phyloP scores from a whole-genome alignment of 1,140 invertebrate species.

The Drosophila mauritiana region DNA sequence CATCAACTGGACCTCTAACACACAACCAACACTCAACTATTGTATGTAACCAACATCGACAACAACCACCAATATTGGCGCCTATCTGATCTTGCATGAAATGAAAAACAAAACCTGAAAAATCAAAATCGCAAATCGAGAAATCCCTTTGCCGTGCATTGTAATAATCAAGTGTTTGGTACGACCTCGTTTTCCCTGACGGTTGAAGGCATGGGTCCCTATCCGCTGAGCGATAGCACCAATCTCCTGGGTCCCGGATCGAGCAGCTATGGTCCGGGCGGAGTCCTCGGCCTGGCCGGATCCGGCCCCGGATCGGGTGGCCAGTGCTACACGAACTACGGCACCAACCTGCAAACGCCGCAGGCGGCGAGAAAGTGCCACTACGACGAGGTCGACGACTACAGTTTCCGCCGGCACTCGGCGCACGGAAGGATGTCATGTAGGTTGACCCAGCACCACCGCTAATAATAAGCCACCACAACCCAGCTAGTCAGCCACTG shows the following conservation, averaged over 20 bases:
- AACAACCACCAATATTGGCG: slow-evolving; percentile 49
- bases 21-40: slow-evolving; percentile 53
- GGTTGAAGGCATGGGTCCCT: slow-evolving; percentile 85
- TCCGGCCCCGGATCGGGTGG: slow-evolving; percentile 38
- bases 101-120: slow-evolving; percentile 34
- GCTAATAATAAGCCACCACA: slow-evolving; percentile 21
- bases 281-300: slow-evolving; percentile 9
- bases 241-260: slow-evolving; percentile 83
- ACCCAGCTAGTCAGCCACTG: slow-evolving; percentile 33
- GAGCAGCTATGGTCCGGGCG: slow-evolving; percentile 51
- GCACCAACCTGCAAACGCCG: slow-evolving; percentile 83
- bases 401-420: slow-evolving; percentile 81
- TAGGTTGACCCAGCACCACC: slow-evolving; percentile 58
- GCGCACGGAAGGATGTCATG: slow-evolving; percentile 84
- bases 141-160: slow-evolving; percentile 19
- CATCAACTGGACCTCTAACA: slow-evolving; percentile 36
- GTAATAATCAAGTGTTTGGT: slow-evolving; percentile 83
- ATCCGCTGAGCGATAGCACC: slow-evolving; percentile 84
- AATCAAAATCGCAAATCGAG: slow-evolving; percentile 29
- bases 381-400: slow-evolving; percentile 79
- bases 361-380: slow-evolving; percentile 83
- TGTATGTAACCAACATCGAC: slow-evolving; percentile 67
- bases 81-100: slow-evolving; percentile 62
- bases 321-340: slow-evolving; percentile 83
- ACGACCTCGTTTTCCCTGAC: slow-evolving; percentile 84